Percentiles rank a stretch among this genome's conserved stretches.
Conservation (phyloP, 2,888 invertebrate species). For the Andricus curvator region DNA sequence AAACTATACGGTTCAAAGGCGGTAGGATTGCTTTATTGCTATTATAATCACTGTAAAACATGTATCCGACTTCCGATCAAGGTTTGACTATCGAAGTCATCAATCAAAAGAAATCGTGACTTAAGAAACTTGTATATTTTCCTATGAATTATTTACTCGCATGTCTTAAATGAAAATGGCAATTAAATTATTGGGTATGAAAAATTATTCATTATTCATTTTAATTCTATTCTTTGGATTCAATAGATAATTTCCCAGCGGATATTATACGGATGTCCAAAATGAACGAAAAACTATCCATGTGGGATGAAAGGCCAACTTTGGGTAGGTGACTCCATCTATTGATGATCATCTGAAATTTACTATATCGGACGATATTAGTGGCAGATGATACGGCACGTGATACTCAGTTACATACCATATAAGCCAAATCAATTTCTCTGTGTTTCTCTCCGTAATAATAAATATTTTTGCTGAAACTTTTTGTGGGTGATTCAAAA, state of each 20-base stretch:
- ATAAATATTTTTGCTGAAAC: too few relatives aligned
- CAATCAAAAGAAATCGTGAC: constrained; percentile 22
- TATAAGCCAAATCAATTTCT: not conserved
- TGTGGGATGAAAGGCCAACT: not conserved
- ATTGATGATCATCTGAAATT: not conserved
- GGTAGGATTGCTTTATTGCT: constrained; percentile 41
- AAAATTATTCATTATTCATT: not conserved
- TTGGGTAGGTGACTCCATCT: not conserved
- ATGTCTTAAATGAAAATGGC: not conserved
- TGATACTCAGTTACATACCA: not conserved
- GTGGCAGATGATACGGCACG: not conserved
- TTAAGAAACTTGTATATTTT: constrained; percentile 25
- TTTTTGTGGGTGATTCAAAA: too few relatives aligned
- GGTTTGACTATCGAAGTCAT: constrained; percentile 34
- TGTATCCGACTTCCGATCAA: constrained; percentile 40
- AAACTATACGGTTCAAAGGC: constrained; percentile 30
- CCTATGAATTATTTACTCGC: not conserved
- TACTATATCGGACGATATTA: not conserved
- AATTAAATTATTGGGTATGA: not conserved
- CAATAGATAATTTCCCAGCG: not conserved
- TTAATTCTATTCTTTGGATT: not conserved
- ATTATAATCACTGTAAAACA: constrained; percentile 38
- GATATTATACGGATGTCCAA: not conserved
- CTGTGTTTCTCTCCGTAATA: too few relatives aligned
- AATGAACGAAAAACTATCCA: not conserved